Conservation (phyloP, 2,797 vertebrate genomes). For the Lindbergichthys nudifrons region DNA sequence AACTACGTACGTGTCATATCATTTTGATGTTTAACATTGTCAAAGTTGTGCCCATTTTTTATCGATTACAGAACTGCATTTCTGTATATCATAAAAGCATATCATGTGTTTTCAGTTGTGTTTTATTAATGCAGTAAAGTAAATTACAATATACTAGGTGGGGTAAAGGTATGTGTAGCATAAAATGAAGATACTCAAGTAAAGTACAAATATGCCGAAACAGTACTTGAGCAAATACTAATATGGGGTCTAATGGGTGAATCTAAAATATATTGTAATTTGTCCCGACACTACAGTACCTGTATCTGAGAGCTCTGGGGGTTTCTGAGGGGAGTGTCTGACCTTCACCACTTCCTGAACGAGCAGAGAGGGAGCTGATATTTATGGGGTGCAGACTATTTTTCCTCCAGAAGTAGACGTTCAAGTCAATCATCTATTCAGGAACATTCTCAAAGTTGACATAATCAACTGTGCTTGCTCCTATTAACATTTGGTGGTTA, state of each 20-base stretch:
- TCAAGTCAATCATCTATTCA: conserved; percentile 61
- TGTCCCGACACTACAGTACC: neutral
- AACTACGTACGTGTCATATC: too few species aligned
- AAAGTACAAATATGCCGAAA: too few species aligned
- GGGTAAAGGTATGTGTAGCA: too few species aligned
- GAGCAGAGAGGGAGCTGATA: conserved; percentile 60
- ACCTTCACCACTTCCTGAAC: conserved; percentile 76
- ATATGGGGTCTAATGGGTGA: conserved; percentile 15
- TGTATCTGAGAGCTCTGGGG: conserved; percentile 27
- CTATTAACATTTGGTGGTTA: conserved; percentile 29
- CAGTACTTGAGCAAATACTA: too few species aligned
- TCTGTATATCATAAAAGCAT: too few species aligned
- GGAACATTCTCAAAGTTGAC: conserved; percentile 38
- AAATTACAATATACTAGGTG: too few species aligned
- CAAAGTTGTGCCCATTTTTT: too few species aligned
- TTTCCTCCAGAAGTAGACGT: conserved; percentile 38
- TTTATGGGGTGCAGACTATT: conserved; percentile 49
- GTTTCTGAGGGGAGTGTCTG: conserved; percentile 68
- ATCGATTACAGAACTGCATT: too few species aligned
- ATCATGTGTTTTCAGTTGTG: too few species aligned
- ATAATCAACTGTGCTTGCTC: conserved; percentile 60
- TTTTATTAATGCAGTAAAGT: too few species aligned
- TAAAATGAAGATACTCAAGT: too few species aligned
- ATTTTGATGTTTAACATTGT: too few species aligned
- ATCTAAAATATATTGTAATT: neutral